Evolutionary conservation across 2,113 vertebrate species (phyloP).

Genomic region (Pimephales promelas): DNA sequence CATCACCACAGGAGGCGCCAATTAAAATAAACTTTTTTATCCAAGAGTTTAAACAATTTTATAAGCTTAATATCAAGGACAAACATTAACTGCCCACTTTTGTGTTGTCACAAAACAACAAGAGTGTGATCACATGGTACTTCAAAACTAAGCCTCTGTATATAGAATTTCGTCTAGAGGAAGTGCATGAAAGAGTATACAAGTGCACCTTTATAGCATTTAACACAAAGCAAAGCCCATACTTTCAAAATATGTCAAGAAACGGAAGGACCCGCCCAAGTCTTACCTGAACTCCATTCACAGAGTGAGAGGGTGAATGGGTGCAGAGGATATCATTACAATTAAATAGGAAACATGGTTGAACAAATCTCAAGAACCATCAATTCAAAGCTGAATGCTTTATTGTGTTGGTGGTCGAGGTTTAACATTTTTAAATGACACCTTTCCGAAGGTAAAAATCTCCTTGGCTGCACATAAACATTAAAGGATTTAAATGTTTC

Average conservation of each 20-base stretch:
- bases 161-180: slow-evolving; percentile 66
- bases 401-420: slow-evolving; percentile 76
- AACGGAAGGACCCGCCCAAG: slow-evolving; percentile 78
- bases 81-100: slow-evolving; percentile 12
- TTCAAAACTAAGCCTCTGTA: slow-evolving; percentile 58
- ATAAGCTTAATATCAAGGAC: background rate
- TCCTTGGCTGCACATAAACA: slow-evolving; percentile 63
- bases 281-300: slow-evolving; percentile 74
- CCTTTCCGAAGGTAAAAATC: slow-evolving; percentile 63
- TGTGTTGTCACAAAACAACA: slow-evolving; percentile 53
- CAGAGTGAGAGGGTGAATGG: slow-evolving; percentile 58
- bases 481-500: slow-evolving; percentile 67
- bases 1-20: slow-evolving; percentile 20
- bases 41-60: background rate
- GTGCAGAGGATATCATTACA: slow-evolving; percentile 76
- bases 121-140: slow-evolving; percentile 48
- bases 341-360: slow-evolving; percentile 75
- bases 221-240: slow-evolving; percentile 75
- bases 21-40: slow-evolving; percentile 21
- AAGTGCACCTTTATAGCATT: slow-evolving; percentile 67
- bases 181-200: slow-evolving; percentile 72
- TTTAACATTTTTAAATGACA: slow-evolving; percentile 70
- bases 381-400: slow-evolving; percentile 72
- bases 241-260: slow-evolving; percentile 74
- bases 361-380: slow-evolving; percentile 72